phyloP scores from a whole-genome alignment of 2,888 invertebrate species.

The Cheilosia urbana region DNA sequence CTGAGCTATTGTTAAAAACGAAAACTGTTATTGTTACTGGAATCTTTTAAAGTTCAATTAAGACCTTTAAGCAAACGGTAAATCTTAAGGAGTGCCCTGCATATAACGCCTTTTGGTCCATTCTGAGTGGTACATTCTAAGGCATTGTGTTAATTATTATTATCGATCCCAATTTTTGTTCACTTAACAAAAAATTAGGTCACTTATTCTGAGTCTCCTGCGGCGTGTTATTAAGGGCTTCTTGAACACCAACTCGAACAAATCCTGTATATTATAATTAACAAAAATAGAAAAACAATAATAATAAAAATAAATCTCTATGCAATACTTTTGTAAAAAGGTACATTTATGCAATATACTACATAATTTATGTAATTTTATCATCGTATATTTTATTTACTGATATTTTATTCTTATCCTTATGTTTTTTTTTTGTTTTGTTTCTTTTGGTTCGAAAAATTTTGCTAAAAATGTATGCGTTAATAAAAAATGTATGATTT shows the following conservation, averaged over 20 bases:
- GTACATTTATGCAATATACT: constrained; percentile 76
- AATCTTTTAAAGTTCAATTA: too few species aligned
- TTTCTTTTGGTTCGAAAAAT: constrained; percentile 76
- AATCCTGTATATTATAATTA: constrained; percentile 19
- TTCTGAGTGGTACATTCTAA: constrained; percentile 11
- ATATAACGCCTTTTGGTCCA: constrained; percentile 4
- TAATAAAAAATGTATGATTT: constrained; percentile 70
- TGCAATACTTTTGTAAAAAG: constrained; percentile 78
- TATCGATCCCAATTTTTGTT: neutral
- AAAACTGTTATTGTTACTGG: too few species aligned
- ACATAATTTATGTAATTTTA: constrained; percentile 66
- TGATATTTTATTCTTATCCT: constrained; percentile 73
- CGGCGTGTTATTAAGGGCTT: constrained; percentile 24
- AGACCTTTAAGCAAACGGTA: too few species aligned
- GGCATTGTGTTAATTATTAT: neutral
- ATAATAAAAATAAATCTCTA: constrained; percentile 9
- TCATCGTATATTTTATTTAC: constrained; percentile 72
- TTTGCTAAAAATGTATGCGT: constrained; percentile 71
- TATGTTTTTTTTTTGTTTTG: constrained; percentile 67
- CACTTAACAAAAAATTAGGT: neutral
- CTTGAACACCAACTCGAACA: neutral
- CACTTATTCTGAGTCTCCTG: neutral
- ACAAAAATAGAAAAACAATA: constrained; percentile 3
- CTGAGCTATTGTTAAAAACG: too few species aligned
- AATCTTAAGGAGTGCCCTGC: neutral